phyloP scores from a whole-genome alignment of 2,797 vertebrate genomes.

The Typhlichthys subterraneus region DNA sequence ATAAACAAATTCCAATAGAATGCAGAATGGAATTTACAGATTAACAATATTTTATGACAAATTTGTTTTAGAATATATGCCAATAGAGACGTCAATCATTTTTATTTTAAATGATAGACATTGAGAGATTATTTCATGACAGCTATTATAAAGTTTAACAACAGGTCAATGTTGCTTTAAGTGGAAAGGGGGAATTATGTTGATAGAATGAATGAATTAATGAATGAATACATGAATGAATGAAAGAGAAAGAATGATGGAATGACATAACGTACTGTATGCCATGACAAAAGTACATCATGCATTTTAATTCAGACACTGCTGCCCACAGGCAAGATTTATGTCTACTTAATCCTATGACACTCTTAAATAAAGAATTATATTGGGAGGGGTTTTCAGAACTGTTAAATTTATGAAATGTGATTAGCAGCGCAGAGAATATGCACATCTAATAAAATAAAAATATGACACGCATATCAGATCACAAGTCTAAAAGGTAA shows the following conservation, averaged over 20 bases:
- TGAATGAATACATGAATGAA: too few relatives aligned
- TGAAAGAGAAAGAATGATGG: too few relatives aligned
- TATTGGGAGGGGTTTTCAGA: not conserved
- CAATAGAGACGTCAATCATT: too few relatives aligned
- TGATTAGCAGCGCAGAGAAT: conserved; percentile 31
- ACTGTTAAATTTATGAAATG: not conserved
- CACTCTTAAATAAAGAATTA: conserved; percentile 20
- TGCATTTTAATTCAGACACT: conserved; percentile 45
- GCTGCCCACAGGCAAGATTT: conserved; percentile 39
- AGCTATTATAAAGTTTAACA: conserved; percentile 27
- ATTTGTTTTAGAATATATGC: too few relatives aligned
- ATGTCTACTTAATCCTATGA: too few relatives aligned
- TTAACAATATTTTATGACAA: too few relatives aligned
- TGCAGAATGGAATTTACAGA: too few relatives aligned
- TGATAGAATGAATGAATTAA: conserved; percentile 24
- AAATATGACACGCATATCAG: conserved; percentile 6
- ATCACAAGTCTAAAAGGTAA: conserved; percentile 6
- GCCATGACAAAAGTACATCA: conserved; percentile 52
- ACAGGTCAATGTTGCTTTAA: conserved; percentile 3
- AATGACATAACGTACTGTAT: conserved; percentile 45
- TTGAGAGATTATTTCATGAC: too few relatives aligned
- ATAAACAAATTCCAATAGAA: too few relatives aligned
- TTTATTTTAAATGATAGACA: too few relatives aligned
- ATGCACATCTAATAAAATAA: conserved; percentile 21
- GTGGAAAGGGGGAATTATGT: conserved; percentile 16